Base-by-base conservation (phyloP, 2,888 invertebrate genomes). In the Dastarcus helophoroides region DNA sequence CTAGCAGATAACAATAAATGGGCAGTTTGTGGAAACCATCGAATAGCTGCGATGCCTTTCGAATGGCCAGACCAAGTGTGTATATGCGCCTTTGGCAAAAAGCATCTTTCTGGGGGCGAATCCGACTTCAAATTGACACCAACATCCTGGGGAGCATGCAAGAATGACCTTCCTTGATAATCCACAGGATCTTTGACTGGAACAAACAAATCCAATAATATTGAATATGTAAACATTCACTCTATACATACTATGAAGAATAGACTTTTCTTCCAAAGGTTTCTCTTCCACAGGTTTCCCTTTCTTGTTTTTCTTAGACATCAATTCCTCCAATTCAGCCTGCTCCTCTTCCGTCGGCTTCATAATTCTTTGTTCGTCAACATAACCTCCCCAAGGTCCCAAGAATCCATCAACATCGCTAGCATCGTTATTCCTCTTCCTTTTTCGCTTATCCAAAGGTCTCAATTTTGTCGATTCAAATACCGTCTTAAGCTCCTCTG, bases 41-140 rank as follows among this genome's bases (percentile, higher is more conserved):
- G 76, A 39, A 91, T 89, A 1, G 88, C 83, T 0, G 95, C 83
- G 48, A 99, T 80, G 26, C 94, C 94, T 62, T 97, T 97, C 12
- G 86, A 86, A 64, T 99, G 98, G 0, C 97, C 97, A 41, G 84
- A 78, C 93, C 94, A 97, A 0, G 91, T 90, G 63, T 91, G 90
- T 39, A 97, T 82, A 54, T 89, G 86, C 2, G 89, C 76, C 70
- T 97, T 97, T 3, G 97, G 97, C 32, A 97, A 64, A 63, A 94
- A 97, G 59, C 97, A 97, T 52, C 86, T 83, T 36, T 90, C 86
- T 0, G 98, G 98, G 11, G 91, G 88, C 2, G 81, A 75, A 43
- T 80, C 79, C 3, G 88, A 79, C 33, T 81, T 77, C 35, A 93
- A 66, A 63, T 90, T 91, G 19, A 90, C 82, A 11, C 88, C 90